Percentiles rank a stretch among this genome's conserved stretches.
These are phyloP conservation scores for Oreochromis niloticus DNA, from an alignment of 2,113 vertebrate genomes.

Conservation along the genomic window DNA sequence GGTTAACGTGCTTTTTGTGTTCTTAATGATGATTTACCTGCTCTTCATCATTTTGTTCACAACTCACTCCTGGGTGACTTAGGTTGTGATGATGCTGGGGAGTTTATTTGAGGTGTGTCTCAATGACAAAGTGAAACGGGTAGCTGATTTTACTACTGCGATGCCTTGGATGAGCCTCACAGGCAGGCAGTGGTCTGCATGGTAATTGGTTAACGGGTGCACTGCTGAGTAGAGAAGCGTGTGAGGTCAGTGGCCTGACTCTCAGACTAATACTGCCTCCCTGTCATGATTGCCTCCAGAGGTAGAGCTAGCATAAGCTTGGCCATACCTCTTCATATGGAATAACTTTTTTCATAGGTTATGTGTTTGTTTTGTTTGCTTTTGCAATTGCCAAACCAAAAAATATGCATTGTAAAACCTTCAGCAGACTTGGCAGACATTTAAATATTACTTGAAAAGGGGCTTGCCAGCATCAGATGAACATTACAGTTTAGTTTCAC, in stretches of 20 bases:
- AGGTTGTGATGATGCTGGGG: background rate
- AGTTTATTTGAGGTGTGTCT: background rate
- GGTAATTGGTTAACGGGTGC: constrained; percentile 46
- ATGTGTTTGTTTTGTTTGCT: background rate
- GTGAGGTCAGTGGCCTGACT: constrained; percentile 21
- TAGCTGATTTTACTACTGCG: constrained; percentile 40
- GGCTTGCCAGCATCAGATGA: background rate
- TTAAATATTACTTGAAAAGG: background rate
- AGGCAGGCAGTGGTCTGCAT: background rate
- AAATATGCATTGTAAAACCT: background rate
- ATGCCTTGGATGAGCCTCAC: background rate
- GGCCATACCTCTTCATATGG: background rate
- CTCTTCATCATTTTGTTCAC: constrained; percentile 22
- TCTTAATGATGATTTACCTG: background rate
- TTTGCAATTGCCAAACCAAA: background rate
- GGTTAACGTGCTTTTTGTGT: background rate
- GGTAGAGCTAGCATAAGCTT: background rate
- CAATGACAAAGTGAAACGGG: constrained; percentile 13
- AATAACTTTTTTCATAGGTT: background rate
- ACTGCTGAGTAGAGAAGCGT: background rate
- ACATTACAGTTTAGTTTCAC: background rate
- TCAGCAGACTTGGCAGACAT: background rate
- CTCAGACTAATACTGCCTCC: background rate
- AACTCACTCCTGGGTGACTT: constrained; percentile 23
- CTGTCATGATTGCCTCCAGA: background rate